phyloP scores from a whole-genome alignment of 2,113 vertebrate species.

The Petrocephalus microphthalmus region DNA sequence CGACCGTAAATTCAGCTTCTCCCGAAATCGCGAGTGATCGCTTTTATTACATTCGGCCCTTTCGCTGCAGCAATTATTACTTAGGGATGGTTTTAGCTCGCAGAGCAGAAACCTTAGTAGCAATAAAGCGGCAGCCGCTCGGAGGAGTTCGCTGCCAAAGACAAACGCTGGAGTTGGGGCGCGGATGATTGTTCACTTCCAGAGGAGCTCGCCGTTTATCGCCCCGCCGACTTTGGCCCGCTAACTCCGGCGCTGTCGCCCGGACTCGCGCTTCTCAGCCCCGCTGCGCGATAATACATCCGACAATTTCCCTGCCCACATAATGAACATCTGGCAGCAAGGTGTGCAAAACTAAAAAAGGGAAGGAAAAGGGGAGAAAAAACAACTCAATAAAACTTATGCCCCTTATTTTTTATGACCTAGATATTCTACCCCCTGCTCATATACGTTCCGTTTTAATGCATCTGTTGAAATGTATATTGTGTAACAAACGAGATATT shows the following conservation, averaged over 20 bases:
- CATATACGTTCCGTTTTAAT: conserved; percentile 21
- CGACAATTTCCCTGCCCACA: conserved; percentile 33
- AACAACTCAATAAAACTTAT: conserved; percentile 54
- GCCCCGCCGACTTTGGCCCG: not conserved
- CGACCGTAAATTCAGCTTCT: not conserved
- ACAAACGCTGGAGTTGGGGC: not conserved
- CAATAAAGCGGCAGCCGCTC: not conserved
- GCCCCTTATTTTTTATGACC: conserved; percentile 53
- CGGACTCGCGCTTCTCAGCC: conserved; percentile 22
- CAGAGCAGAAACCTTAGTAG: not conserved
- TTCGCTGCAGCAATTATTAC: not conserved
- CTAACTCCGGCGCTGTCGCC: not conserved
- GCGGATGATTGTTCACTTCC: not conserved
- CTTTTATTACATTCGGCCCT: not conserved
- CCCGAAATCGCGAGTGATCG: not conserved
- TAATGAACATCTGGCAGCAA: conserved; percentile 70
- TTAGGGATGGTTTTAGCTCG: not conserved
- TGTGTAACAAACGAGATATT: conserved; percentile 53
- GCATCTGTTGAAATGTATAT: conserved; percentile 48
- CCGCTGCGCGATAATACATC: conserved; percentile 31
- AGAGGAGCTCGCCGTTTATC: not conserved
- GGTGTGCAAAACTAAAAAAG: conserved; percentile 45
- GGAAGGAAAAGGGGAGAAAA: conserved; percentile 35
- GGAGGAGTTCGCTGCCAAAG: not conserved
- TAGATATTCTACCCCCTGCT: conserved; percentile 46